Percentiles rank a stretch among this genome's conserved stretches.
phyloP scores from a whole-genome alignment of 2,888 invertebrate species.

The Apamea epomidion region DNA sequence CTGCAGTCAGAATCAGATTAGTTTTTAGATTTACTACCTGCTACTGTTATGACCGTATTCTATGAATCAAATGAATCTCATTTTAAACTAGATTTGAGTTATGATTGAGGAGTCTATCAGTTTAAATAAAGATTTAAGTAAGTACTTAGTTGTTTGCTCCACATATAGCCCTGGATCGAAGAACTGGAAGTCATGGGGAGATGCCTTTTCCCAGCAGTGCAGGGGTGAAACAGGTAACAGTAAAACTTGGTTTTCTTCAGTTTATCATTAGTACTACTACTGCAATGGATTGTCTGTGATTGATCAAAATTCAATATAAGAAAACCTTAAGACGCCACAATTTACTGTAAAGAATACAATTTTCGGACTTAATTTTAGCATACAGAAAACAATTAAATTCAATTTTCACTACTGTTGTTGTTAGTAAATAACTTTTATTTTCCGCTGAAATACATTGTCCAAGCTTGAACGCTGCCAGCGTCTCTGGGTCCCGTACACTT shows the following conservation, averaged over 20 bases:
- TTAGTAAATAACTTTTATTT: neutral
- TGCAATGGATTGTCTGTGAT: no score
- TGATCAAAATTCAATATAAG: no score
- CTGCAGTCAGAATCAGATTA: neutral
- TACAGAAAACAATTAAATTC: neutral
- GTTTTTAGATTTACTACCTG: neutral
- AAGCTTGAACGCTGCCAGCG: neutral
- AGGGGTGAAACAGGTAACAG: no score
- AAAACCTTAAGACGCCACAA: no score
- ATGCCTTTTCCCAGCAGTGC: no score
- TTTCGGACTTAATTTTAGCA: neutral
- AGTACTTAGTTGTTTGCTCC: neutral
- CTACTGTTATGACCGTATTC: neutral
- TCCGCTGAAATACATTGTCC: neutral
- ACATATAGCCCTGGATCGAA: no score
- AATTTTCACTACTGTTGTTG: neutral
- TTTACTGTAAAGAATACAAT: no score
- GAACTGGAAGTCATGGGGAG: no score
- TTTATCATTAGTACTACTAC: no score
- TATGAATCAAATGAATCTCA: neutral
- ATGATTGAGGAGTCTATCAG: neutral
- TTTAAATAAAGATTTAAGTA: neutral
- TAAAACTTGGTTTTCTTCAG: no score
- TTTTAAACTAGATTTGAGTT: slow-evolving; percentile 23
- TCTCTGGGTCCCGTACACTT: slow-evolving; percentile 28